These are phyloP conservation scores for Trematomus loennbergii DNA, from an alignment of 2,113 vertebrate genomes.

Conservation along the genomic window DNA sequence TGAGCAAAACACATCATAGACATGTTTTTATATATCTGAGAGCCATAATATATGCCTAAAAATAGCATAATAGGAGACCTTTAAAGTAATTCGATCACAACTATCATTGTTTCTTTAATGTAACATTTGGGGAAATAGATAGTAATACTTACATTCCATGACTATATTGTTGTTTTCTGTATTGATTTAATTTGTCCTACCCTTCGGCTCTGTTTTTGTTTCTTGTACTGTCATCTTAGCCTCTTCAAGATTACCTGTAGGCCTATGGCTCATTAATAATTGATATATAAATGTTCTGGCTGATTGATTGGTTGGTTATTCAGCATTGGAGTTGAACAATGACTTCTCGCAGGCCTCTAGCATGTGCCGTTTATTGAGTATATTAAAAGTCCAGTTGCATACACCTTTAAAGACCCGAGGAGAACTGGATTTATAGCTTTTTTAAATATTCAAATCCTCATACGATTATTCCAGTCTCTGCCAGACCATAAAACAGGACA, in stretches of 20 bases:
- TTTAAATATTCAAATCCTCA: slow-evolving; percentile 38
- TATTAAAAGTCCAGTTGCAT: neutral
- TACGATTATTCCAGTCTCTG: slow-evolving; percentile 1
- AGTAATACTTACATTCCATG: neutral
- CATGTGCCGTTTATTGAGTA: neutral
- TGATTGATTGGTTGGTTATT: neutral
- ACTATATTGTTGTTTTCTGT: neutral
- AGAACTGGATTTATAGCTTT: neutral
- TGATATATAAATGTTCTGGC: neutral
- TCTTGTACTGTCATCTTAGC: neutral
- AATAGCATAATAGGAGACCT: too few species aligned
- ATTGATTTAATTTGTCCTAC: neutral
- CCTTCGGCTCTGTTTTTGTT: neutral
- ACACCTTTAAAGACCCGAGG: neutral
- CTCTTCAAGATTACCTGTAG: neutral
- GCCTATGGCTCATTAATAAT: neutral
- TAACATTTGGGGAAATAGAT: neutral
- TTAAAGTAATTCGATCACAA: too few species aligned
- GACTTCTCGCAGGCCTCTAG: neutral
- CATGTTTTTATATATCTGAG: too few species aligned
- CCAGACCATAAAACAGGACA: slow-evolving; percentile 33
- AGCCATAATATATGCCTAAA: too few species aligned
- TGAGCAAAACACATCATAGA: too few species aligned
- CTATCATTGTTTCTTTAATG: too few species aligned
- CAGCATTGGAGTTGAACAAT: neutral